Base-by-base conservation (phyloP, 2,797 vertebrate species). In the Pelodytes ibericus region DNA sequence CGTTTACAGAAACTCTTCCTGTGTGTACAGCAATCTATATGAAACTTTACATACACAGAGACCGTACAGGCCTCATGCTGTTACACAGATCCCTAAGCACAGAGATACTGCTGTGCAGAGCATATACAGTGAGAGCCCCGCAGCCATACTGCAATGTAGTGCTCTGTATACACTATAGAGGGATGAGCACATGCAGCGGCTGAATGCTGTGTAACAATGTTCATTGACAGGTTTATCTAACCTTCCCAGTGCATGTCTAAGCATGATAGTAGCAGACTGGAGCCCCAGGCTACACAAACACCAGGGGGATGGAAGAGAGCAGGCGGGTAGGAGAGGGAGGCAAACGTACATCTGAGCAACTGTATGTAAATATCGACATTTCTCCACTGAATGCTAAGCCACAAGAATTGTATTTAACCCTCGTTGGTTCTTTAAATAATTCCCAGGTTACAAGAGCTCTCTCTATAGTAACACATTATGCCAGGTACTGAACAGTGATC, bases 261-360 rank as follows among this genome's bases (percentile, higher is more conserved):
- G 26, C 74, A 56, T 6, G 66, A 44, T 41, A 39, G 3, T 3
- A 18, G 58, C 30, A 57, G 66, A 70, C 58, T 18, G 58, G 33
- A 74, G 33, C 51, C 36, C n/a, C 31, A 9, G 62, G 20, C 72
- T 65, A 64, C 18, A 57, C 8, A 53, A 47, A 73, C 47, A 57
- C 61, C 25, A 24, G 29, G 15, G 4, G 60, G 18, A 31, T 39
- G 26, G 18, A 51, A 29, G 25, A 24, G 53, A 33, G 57, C 24
- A 20, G 15, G 2, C 0, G 41, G 15, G 41, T 36, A 5, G 5
- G 18, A 1, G 41, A 44, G 0, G 5, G 44, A 20, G 44, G 11
- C 18, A n/a, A 47, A 47, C 33, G 8, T 16, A 47, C 20, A 53
- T 53, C 49, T 53, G n/a, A 22, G 22, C 2, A 22, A n/a, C 20